Evolutionary conservation across 2,888 invertebrate genomes (phyloP).

Genomic region (Miltochrista miniata): DNA sequence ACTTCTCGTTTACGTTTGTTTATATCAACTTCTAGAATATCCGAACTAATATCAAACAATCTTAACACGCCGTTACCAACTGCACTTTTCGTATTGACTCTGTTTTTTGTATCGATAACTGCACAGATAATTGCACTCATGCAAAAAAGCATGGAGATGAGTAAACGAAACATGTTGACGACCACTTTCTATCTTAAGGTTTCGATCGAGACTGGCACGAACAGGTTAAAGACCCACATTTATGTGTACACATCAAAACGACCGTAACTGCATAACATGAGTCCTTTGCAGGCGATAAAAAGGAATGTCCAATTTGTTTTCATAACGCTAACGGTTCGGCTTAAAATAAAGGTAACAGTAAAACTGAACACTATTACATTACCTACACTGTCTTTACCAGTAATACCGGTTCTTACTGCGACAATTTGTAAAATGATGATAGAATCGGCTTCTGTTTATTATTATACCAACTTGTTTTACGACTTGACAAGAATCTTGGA

Average conservation of each 20-base stretch:
- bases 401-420: no score
- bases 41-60: neutral
- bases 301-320: no score
- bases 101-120: neutral
- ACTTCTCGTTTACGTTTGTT: slow-evolving; percentile 11
- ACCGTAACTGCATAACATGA: no score
- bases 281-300: no score
- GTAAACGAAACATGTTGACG: slow-evolving; percentile 1
- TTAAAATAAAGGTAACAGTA: no score
- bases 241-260: neutral
- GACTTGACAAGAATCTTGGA: neutral
- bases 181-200: slow-evolving; percentile 9
- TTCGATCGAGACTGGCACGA: neutral
- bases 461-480: neutral
- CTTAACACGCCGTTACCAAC: no score
- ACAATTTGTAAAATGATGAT: no score
- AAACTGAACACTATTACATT: no score
- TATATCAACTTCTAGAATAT: neutral
- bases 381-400: no score
- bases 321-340: no score
- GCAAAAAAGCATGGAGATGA: neutral
- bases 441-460: neutral
- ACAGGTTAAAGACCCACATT: neutral
- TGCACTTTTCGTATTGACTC: no score
- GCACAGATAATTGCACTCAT: neutral